Percentiles rank a stretch among this genome's conserved stretches.
These are phyloP conservation scores for Harpagoxenus sublaevis DNA, from an alignment of 2,888 invertebrate genomes.

Conservation along the genomic window DNA sequence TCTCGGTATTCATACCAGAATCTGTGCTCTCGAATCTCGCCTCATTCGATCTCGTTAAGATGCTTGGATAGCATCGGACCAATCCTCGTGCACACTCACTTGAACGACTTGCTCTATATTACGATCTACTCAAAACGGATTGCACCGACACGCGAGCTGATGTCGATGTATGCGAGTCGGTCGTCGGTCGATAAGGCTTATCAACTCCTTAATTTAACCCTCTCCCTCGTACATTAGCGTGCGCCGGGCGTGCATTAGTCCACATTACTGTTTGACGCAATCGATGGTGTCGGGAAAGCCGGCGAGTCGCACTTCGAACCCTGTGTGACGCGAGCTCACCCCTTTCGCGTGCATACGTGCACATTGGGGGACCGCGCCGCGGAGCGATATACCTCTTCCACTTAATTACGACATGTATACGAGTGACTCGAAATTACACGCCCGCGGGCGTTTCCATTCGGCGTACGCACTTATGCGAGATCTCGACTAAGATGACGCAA, in stretches of 20 bases:
- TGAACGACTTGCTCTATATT: constrained; percentile 8
- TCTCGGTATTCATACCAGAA: constrained; percentile 3
- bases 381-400: constrained; percentile 33
- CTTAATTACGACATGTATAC: constrained; percentile 46
- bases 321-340: constrained; percentile 40
- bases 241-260: constrained; percentile 74
- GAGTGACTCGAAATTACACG: constrained; percentile 34
- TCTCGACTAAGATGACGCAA: constrained; percentile 15
- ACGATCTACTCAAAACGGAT: constrained; percentile 14
- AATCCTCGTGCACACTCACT: neutral
- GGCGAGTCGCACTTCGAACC: constrained; percentile 54
- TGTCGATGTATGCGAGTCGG: constrained; percentile 51
- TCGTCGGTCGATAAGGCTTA: constrained; percentile 74
- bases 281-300: constrained; percentile 71
- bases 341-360: neutral
- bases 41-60: constrained; percentile 36
- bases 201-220: constrained; percentile 78
- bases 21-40: constrained; percentile 21
- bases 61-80: constrained; percentile 16
- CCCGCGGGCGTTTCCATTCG: constrained; percentile 11
- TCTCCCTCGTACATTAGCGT: constrained; percentile 72
- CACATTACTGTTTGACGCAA: constrained; percentile 77
- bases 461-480: neutral
- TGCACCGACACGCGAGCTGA: constrained; percentile 28
- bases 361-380: neutral